phyloP scores from a whole-genome alignment of 64 coral and sea anemone genomes.

The Montipora sp. region DNA sequence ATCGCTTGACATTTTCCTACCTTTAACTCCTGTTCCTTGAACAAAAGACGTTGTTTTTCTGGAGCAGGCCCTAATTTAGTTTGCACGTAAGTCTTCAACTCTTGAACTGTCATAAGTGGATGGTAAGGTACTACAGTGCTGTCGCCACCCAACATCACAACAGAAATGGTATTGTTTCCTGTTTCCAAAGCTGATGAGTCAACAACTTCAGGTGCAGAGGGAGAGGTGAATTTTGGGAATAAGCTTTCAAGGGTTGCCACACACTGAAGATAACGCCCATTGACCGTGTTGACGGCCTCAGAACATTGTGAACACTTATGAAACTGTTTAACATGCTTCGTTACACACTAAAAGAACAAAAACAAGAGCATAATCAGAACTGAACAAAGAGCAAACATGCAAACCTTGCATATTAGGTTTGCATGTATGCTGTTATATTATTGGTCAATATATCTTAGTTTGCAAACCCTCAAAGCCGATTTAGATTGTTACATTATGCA shows the following conservation, averaged over 20 bases:
- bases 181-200: not conserved
- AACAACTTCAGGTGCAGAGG: conserved; percentile 37
- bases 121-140: conserved; percentile 70
- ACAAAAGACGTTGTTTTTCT: conserved; percentile 79
- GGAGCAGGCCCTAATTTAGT: conserved; percentile 41
- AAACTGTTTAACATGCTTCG: conserved; percentile 50
- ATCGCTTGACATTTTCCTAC: not conserved
- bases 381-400: not conserved
- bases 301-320: conserved; percentile 76
- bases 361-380: not conserved
- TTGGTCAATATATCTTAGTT: no score
- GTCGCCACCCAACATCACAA: conserved; percentile 91
- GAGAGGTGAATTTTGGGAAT: conserved; percentile 71
- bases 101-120: conserved; percentile 58
- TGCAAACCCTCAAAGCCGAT: no score
- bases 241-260: conserved; percentile 57
- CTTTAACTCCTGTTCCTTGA: conserved; percentile 85
- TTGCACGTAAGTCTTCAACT: conserved; percentile 61
- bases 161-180: conserved; percentile 64
- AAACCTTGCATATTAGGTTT: not conserved
- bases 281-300: conserved; percentile 30
- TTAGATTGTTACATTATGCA: no score
- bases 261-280: conserved; percentile 64
- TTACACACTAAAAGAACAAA: conserved; percentile 59
- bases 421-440: no score